Base-by-base conservation (phyloP, 2,888 invertebrate species). In the Pterobdella sp. region DNA sequence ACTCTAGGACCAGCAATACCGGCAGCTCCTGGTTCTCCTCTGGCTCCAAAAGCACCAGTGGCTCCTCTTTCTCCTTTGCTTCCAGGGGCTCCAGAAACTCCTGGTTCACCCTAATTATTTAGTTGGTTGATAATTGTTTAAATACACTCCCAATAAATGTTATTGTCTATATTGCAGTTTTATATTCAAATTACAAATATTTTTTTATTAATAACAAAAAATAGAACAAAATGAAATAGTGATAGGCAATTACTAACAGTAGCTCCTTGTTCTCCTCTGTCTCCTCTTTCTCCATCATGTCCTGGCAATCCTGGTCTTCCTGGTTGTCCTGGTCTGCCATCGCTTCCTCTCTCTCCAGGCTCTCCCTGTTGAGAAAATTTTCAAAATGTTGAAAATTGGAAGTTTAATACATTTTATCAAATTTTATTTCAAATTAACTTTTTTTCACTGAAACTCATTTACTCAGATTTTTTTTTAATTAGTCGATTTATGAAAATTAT, bases 311-410 rank as follows among this genome's bases (percentile, higher is more conserved):
- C 73, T 63, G 49, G 37, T 63, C 60, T 36, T 68, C 73, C 73
- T n/a, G 56, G 60, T 34, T 42, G 68, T 3, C 73, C 73, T 37
- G 68, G 68, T 22, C 31, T 64, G 18, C 73, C 73, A 10, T 69
- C 73, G 10, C 36, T 37, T 35, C 73, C 73, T 1, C 63, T 26
- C 64, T 73, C 75, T 64, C 79, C 79, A 36, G 75, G 69, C 14
- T 74, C 76, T 34, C 79, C 79, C 72, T 71, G 74, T 35, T 7
- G 18, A 22, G 2, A 29, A 7, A 3, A 34, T 56, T 26, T 26
- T 7, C 60, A 56, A 4, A 4, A 7, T 42, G 22, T 42, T 42
- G 22, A 42, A 14, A 14, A 42, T 42, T 22, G 7, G 22, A 14
- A 42, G 22, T 42, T 42, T 14, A 42, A 42, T 14, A 42, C 22